Evolutionary conservation across 2,888 invertebrate species (phyloP), one percentile per base, ranked within the genome.

Genomic region (Drosophila seclusa): DNA sequence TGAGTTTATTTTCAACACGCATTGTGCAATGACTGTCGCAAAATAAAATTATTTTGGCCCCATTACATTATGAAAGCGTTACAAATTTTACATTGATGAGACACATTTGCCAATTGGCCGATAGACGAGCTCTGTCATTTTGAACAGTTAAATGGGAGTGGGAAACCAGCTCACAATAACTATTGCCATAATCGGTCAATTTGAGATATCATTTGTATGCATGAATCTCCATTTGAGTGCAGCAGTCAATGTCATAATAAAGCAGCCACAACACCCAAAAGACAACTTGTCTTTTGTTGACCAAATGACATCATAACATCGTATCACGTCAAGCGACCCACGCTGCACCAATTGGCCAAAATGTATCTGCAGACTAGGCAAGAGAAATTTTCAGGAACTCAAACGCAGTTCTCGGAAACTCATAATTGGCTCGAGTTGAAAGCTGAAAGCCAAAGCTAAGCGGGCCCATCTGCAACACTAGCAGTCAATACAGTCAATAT

Each of bases 401-500:
- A 29, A 29, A 76, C 78, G 49, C 59, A 74, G 55, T 90, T 90
- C 91, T 84, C 68, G 69, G 90, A 91, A 90, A 62, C 63, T 74
- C 75, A 68, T 87, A 89, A 90, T 90, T 91, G 89, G 87, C 83
- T 79, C 53, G 61, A 83, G 76, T 70, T 74, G 71, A 80, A 85
- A 78, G 73, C 57, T 57, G 27, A 45, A 29, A 29, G 50, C 50
- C 27, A 16, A 49, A 27, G 49, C 68, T 63, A 68, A 73, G 62
- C 58, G 62, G 78, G 60, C 70, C 60, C 62, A 70, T 69, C 55
- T 48, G 74, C 68, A 74, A 71, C 67, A 67, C 79, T 78, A 81
- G 71, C 81, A 49, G 81, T 60, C 76, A 81, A 87, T 91, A 87
- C 89, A 90, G 81, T 60, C 76, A 81, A 89, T 91, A 87, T 89